Percentiles rank a stretch among this genome's conserved stretches.
These are phyloP conservation scores for Lysandra bellargus DNA, from an alignment of 2,888 invertebrate species.

Conservation along the genomic window DNA sequence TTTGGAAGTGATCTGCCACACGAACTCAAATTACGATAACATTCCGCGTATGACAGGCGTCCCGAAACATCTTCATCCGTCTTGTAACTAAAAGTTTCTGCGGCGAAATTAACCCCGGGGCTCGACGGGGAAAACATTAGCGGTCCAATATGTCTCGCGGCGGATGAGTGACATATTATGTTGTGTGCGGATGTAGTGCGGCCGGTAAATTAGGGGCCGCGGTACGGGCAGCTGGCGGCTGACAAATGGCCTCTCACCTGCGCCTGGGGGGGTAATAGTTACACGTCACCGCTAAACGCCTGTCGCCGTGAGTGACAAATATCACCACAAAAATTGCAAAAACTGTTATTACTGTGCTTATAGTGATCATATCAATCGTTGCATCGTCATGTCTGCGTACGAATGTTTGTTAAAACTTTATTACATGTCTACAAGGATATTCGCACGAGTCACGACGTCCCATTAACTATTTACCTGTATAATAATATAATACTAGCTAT, in stretches of 20 bases:
- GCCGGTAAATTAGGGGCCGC: background rate
- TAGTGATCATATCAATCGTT: background rate
- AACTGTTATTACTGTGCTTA: background rate
- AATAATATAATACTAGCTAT: too few relatives aligned
- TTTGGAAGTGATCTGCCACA: background rate
- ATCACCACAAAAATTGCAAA: background rate
- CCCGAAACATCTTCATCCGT: background rate
- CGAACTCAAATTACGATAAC: background rate
- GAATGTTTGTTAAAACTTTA: background rate
- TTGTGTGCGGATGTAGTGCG: background rate
- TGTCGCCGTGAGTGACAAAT: background rate
- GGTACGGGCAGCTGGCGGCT: background rate
- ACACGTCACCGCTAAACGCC: background rate
- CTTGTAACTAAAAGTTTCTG: background rate
- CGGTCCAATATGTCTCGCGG: background rate
- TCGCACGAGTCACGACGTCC: too few relatives aligned
- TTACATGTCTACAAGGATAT: background rate
- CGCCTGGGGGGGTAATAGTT: background rate
- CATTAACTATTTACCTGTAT: too few relatives aligned
- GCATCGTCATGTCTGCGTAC: background rate
- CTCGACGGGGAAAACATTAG: background rate
- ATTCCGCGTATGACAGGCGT: background rate
- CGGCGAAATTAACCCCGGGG: background rate
- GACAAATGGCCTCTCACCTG: conserved; percentile 13
- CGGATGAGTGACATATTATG: background rate